phyloP scores from a whole-genome alignment of 2,888 invertebrate species.

The Pristionchus mayeri region DNA sequence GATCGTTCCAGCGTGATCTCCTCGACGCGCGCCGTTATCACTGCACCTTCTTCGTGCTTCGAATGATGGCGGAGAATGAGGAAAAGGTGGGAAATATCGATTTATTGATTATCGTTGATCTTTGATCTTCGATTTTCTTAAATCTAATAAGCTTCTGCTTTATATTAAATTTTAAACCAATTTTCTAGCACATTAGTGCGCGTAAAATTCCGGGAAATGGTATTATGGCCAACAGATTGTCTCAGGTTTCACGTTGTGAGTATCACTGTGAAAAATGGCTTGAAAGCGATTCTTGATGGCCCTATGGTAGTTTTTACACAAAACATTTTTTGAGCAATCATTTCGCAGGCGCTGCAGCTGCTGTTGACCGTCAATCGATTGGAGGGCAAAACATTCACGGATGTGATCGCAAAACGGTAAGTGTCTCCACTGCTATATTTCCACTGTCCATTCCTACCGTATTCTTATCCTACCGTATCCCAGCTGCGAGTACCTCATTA shows the following conservation, averaged over 20 bases:
- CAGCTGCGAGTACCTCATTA: too few relatives aligned
- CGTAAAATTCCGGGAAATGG: too few relatives aligned
- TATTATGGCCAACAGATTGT: too few relatives aligned
- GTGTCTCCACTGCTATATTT: not conserved
- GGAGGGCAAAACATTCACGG: not conserved
- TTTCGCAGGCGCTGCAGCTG: not conserved
- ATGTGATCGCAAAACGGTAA: conserved; percentile 25
- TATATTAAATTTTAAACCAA: too few relatives aligned
- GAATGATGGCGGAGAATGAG: conserved; percentile 11
- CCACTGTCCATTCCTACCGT: too few relatives aligned
- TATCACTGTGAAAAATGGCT: not conserved
- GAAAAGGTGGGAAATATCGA: not conserved
- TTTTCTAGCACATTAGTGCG: too few relatives aligned
- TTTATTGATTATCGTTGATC: too few relatives aligned
- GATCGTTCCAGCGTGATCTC: conserved; percentile 26
- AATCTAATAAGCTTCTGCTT: too few relatives aligned
- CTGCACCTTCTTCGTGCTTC: conserved; percentile 39
- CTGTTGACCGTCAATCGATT: conserved; percentile 24
- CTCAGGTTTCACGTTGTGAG: not conserved
- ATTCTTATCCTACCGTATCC: too few relatives aligned
- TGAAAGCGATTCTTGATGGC: not conserved
- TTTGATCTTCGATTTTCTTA: too few relatives aligned
- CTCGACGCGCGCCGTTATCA: conserved; percentile 33
- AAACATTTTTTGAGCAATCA: not conserved
- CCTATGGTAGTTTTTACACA: too few relatives aligned